Evolutionary conservation across 2,113 vertebrate species (phyloP), one percentile per base, ranked within the genome.

Genomic region (Caloenas nicobarica): DNA sequence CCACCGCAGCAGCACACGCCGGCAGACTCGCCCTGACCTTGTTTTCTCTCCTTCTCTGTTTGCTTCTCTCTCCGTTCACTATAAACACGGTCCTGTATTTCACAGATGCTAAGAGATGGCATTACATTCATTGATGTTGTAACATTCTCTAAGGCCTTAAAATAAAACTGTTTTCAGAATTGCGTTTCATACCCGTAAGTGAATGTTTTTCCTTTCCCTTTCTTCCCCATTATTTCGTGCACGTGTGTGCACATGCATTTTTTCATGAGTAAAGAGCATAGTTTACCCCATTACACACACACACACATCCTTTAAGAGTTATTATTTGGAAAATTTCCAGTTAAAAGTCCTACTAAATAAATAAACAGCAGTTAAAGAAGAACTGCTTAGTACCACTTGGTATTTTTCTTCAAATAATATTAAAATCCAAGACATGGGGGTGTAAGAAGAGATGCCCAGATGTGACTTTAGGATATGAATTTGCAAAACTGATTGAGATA

Each of bases 121-220:
- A 33, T 31, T 12, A 4, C 56, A 17, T 38, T 48, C 48, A 48
- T 0, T 46, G 36, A 38, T 26, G 33, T 11, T 31, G 72, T 26
- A 81, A 74, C 0, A 0, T 88, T 96, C 95, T 96, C 91, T 82
- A 66, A 65, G 61, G 73, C 14, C 22, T 87, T 94, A 65, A 81
- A 92, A 87, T 61, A 92, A 95, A 97, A 93, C 31, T 29, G 13
- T 36, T 80, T 40, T 68, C 80, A 91, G 42, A 78, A 86, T 54
- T 69, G 23, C 17, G 28, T 64, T 65, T 78, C 28, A 53, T 29
- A 68, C 33, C 60, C 61, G 8, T 28, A 46, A 85, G 26, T 46
- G 90, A 70, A 64, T 16, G 48, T 25, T 77, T 60, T 88, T 86
- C 40, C 51, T 62, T 78, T 77, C 54, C 16, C 36, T 48, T 73